Conservation (phyloP, 2,888 invertebrate species). For the Linnaemya vulpina region DNA sequence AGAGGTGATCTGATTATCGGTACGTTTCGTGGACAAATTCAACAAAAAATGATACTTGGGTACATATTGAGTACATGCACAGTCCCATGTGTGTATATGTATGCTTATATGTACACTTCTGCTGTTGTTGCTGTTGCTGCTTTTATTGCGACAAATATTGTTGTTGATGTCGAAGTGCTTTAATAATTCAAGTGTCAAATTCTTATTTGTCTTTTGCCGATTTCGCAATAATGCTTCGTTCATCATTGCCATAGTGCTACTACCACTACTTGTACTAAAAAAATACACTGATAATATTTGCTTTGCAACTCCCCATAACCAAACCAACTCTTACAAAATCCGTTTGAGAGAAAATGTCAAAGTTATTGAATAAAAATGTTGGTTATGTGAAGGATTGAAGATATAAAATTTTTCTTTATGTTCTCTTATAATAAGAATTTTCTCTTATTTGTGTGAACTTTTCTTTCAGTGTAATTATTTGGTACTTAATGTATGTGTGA, state of each 20-base stretch:
- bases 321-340: neutral
- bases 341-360: neutral
- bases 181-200: conserved; percentile 82
- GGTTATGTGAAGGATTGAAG: neutral
- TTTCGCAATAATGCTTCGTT: conserved; percentile 80
- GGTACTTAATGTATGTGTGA: neutral
- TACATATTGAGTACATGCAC: no score
- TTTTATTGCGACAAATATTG: conserved; percentile 56
- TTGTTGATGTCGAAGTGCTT: conserved; percentile 71
- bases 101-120: conserved; percentile 18
- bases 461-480: conserved; percentile 22
- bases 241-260: conserved; percentile 64
- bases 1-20: no score
- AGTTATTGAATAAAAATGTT: neutral
- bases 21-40: no score
- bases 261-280: conserved; percentile 45
- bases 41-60: no score
- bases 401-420: no score
- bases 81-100: no score
- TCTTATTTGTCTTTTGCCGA: conserved; percentile 82
- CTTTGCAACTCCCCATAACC: no score
- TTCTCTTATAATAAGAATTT: no score
- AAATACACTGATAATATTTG: conserved; percentile 47
- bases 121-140: conserved; percentile 53
- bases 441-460: neutral